Evolutionary conservation across 2,888 invertebrate species (phyloP).

Genomic region (Artemia sp.): DNA sequence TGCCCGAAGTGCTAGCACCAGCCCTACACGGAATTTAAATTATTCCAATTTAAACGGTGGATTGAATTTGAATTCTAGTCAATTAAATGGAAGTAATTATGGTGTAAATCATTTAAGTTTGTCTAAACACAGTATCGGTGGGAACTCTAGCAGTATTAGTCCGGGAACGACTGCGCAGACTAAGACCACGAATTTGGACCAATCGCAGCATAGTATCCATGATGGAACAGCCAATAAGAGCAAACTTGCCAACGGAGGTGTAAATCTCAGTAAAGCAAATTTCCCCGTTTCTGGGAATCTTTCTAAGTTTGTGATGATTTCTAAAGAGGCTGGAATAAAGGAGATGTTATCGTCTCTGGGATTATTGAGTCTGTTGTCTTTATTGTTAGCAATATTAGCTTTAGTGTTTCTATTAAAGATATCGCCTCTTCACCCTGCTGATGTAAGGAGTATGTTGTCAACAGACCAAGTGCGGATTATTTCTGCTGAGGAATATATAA

Average conservation of each 20-base stretch:
- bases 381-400: conserved; percentile 62
- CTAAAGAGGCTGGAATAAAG: conserved; percentile 43
- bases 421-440: conserved; percentile 44
- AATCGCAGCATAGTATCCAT: conserved; percentile 11
- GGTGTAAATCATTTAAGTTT: conserved; percentile 40
- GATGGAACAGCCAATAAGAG: conserved; percentile 11
- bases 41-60: conserved; percentile 17
- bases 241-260: conserved; percentile 37
- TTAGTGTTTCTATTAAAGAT: conserved; percentile 69
- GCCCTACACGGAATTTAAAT: conserved; percentile 1
- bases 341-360: conserved; percentile 72
- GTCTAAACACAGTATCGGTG: conserved; percentile 44
- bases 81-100: conserved; percentile 26
- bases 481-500: conserved; percentile 60
- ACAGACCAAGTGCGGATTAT: conserved; percentile 41
- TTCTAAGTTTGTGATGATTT: conserved; percentile 16
- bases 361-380: conserved; percentile 63
- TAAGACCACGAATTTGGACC: conserved; percentile 25
- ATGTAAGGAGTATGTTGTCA: conserved; percentile 39
- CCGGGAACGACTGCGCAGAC: conserved; percentile 30
- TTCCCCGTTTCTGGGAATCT: conserved; percentile 28
- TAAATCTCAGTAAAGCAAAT: conserved; percentile 41
- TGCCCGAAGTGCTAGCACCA: conserved; percentile 16
- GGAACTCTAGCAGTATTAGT: conserved; percentile 40
- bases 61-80: not conserved